phyloP scores from a whole-genome alignment of 2,888 invertebrate genomes.

The Pinctada fucata region DNA sequence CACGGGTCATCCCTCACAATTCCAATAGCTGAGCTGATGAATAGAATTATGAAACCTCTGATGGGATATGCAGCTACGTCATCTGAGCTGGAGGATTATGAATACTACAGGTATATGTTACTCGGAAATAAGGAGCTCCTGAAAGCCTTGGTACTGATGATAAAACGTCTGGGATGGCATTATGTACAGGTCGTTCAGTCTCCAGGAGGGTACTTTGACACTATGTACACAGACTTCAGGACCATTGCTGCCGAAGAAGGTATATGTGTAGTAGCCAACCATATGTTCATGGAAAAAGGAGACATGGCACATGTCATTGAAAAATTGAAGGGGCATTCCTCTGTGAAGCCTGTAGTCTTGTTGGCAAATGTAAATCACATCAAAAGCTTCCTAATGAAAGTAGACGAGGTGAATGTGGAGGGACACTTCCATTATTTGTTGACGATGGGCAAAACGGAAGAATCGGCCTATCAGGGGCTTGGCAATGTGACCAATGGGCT shows the following conservation, averaged over 20 bases:
- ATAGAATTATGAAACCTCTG: conserved; percentile 79
- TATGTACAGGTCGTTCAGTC: conserved; percentile 71
- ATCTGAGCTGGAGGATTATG: conserved; percentile 55
- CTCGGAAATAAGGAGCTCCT: conserved; percentile 54
- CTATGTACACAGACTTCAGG: conserved; percentile 50
- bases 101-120: conserved; percentile 53
- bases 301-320: conserved; percentile 40
- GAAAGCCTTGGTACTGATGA: conserved; percentile 71
- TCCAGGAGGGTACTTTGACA: conserved; percentile 53
- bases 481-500: conserved; percentile 62
- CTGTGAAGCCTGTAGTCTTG: conserved; percentile 62
- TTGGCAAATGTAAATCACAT: conserved; percentile 38
- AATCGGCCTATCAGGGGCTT: conserved; percentile 43
- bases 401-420: conserved; percentile 39
- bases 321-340: conserved; percentile 45
- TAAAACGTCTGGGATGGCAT: conserved; percentile 75
- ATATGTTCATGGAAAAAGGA: conserved; percentile 33
- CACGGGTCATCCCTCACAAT: conserved; percentile 52
- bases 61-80: conserved; percentile 64
- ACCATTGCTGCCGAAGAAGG: conserved; percentile 60
- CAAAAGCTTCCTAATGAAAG: conserved; percentile 48
- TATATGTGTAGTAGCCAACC: conserved; percentile 68
- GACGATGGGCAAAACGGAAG: conserved; percentile 29
- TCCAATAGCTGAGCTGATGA: conserved; percentile 76
- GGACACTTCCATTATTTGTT: conserved; percentile 67